phyloP scores from a whole-genome alignment of 2,797 vertebrate genomes.

The Sternotherus odoratus region DNA sequence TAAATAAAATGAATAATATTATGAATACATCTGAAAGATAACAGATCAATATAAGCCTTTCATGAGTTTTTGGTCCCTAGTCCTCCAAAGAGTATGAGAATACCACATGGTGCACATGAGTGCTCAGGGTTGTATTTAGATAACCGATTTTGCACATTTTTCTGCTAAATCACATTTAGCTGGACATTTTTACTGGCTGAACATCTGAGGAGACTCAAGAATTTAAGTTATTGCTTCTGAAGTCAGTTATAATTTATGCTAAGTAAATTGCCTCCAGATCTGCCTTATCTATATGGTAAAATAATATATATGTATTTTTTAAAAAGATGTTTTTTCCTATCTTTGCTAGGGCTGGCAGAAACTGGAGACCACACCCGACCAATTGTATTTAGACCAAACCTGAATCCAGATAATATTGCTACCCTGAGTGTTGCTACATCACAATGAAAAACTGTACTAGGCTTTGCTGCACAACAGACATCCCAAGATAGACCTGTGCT shows the following conservation, averaged over 20 bases:
- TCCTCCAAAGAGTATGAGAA: neutral
- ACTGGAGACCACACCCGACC: neutral
- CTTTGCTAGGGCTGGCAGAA: neutral
- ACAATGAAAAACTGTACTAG: too few species aligned
- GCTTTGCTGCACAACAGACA: neutral
- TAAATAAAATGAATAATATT: neutral
- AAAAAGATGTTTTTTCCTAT: neutral
- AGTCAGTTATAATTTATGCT: neutral
- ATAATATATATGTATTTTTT: neutral
- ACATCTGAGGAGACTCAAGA: neutral
- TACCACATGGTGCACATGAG: neutral
- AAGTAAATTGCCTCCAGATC: constrained; percentile 14
- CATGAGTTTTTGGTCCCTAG: neutral
- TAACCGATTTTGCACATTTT: neutral
- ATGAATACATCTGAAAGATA: neutral
- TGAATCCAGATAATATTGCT: neutral
- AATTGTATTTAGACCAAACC: neutral
- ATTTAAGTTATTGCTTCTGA: constrained; percentile 16
- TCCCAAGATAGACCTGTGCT: neutral
- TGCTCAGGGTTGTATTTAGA: neutral
- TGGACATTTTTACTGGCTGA: neutral
- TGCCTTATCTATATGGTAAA: neutral
- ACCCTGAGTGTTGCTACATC: neutral
- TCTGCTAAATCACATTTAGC: neutral
- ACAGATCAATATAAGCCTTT: neutral